Conservation (phyloP, 2,888 invertebrate genomes). For the Synergus japonicus region DNA sequence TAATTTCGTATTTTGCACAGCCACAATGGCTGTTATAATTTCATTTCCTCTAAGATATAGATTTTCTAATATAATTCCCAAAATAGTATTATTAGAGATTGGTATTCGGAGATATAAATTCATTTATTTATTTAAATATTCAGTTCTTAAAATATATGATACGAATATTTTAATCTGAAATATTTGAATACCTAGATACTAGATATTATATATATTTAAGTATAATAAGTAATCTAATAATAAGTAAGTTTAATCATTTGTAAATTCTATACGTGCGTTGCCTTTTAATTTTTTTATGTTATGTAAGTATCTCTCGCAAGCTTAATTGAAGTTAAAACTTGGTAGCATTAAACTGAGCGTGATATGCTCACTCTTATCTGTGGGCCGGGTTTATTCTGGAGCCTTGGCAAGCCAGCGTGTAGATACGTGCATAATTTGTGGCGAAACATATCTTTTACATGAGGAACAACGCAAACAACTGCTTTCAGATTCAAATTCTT, state of each 20-base stretch:
- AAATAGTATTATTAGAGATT: too few species aligned
- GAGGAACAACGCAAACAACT: conserved; percentile 23
- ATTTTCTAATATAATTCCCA: neutral
- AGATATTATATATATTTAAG: too few species aligned
- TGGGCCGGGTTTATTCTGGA: conserved; percentile 9
- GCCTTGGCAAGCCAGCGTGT: conserved; percentile 26
- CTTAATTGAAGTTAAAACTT: conserved; percentile 30
- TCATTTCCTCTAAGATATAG: neutral
- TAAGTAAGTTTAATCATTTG: neutral
- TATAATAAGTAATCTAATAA: too few species aligned
- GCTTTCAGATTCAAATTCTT: conserved; percentile 18
- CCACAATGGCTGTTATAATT: neutral
- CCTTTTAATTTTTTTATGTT: conserved; percentile 11
- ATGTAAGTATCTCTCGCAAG: conserved; percentile 24
- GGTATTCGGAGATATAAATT: neutral
- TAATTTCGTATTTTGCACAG: neutral
- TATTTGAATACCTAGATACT: too few species aligned
- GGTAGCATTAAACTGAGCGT: conserved; percentile 33
- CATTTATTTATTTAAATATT: neutral
- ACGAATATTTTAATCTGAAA: too few species aligned
- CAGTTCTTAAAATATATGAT: neutral
- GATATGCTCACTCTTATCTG: conserved; percentile 34
- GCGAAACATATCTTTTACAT: conserved; percentile 9
- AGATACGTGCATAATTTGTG: conserved; percentile 35
- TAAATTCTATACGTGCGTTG: neutral